These are phyloP conservation scores for Phasia obesa DNA, from an alignment of 2,888 invertebrate genomes.

Conservation along the genomic window DNA sequence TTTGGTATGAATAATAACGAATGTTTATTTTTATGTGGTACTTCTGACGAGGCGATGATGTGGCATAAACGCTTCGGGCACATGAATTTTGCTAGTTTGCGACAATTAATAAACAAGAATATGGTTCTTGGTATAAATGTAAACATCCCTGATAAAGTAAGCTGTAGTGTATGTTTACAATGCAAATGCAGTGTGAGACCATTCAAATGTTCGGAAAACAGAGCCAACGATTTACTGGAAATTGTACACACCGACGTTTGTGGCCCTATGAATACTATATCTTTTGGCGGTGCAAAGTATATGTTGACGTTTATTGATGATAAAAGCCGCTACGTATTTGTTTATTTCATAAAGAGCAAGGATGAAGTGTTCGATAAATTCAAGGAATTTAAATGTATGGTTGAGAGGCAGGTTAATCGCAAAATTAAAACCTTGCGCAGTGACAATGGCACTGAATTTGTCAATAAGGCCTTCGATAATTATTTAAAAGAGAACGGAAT, in stretches of 20 bases:
- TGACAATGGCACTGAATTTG: conserved; percentile 67
- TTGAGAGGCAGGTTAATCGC: too few relatives aligned
- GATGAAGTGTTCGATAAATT: too few relatives aligned
- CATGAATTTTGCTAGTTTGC: too few relatives aligned
- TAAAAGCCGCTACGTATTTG: conserved; percentile 52
- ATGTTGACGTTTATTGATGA: conserved; percentile 71
- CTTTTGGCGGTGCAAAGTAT: conserved; percentile 65
- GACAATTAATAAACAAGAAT: too few relatives aligned
- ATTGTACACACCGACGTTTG: conserved; percentile 60
- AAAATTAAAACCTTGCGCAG: too few relatives aligned
- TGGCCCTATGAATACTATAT: conserved; percentile 51
- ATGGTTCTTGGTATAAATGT: conserved; percentile 45
- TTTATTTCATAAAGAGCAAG: too few relatives aligned
- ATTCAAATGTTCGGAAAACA: conserved; percentile 45
- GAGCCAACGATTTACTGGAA: conserved; percentile 42
- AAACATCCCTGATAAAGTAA: conserved; percentile 39
- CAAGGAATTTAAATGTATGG: too few relatives aligned
- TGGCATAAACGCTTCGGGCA: conserved; percentile 56
- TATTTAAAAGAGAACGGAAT: conserved; percentile 63
- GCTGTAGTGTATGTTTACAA: conserved; percentile 44
- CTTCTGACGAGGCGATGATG: background rate
- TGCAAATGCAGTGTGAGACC: conserved; percentile 48
- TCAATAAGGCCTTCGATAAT: conserved; percentile 51
- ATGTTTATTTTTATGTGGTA: conserved; percentile 1
- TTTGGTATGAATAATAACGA: background rate